Evolutionary conservation across 1,140 invertebrate species (phyloP).

Genomic region (Drosophila pachea): DNA sequence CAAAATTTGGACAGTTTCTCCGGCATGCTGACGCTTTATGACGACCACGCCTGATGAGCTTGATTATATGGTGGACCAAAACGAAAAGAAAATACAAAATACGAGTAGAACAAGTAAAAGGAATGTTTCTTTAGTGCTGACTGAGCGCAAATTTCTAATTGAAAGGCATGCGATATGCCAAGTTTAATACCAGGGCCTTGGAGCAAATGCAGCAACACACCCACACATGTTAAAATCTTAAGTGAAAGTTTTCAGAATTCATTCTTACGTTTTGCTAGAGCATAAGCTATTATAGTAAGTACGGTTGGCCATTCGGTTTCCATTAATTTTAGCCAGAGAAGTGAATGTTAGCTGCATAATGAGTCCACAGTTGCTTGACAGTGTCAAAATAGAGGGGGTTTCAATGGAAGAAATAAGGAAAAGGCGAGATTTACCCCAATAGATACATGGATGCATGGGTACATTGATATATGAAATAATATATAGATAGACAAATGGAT

Average conservation of each 20-base stretch:
- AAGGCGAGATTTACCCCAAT: neutral
- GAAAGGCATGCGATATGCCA: constrained; percentile 31
- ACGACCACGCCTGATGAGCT: constrained; percentile 24
- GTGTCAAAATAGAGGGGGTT: too few relatives aligned
- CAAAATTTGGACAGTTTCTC: constrained; percentile 9
- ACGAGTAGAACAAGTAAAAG: neutral
- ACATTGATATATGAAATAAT: neutral
- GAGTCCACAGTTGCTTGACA: constrained; percentile 37
- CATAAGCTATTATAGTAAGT: constrained; percentile 6
- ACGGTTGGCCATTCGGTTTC: constrained; percentile 46
- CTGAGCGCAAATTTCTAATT: constrained; percentile 58
- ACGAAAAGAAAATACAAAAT: neutral
- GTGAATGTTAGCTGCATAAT: constrained; percentile 14
- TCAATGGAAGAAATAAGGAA: neutral
- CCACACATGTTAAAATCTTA: constrained; percentile 6
- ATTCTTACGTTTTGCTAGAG: neutral
- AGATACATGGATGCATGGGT: too few relatives aligned
- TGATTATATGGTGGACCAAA: constrained; percentile 6
- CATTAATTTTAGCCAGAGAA: constrained; percentile 39
- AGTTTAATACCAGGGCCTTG: constrained; percentile 4
- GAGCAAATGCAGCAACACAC: neutral
- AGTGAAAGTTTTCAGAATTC: constrained; percentile 15
- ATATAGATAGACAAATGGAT: neutral
- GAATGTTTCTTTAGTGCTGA: constrained; percentile 63
- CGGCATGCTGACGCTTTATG: constrained; percentile 37